Evolutionary conservation across 1,140 invertebrate genomes (phyloP), one percentile per base, ranked within the genome.

Genomic region (Ctenoplectra terminalis): DNA sequence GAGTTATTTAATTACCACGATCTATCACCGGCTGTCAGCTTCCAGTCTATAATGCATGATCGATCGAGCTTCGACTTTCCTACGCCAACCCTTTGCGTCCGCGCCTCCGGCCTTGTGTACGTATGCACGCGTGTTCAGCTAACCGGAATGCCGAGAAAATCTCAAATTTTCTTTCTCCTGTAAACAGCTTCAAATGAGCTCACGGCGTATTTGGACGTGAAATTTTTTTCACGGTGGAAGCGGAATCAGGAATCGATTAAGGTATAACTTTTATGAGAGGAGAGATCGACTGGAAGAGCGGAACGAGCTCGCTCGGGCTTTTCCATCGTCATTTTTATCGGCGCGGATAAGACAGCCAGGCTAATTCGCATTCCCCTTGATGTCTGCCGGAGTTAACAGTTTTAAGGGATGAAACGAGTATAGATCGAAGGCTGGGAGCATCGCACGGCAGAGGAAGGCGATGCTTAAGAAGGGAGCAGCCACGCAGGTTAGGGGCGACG

Each of bases 311-410:
- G 71, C 58, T 20, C 58, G n/a, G n/a, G n/a, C 69, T 80, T 86
- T 83, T 86, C 79, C 82, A 81, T 85, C 86, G 82, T 78, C 82
- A 91, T 86, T 83, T 85, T 89, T 90, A 90, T 90, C 90, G 90
- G 88, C 77, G 76, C 76, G 84, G 86, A 85, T 86, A 90, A 92
- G 88, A 89, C 87, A 86, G 85, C 76, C 82, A 81, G 84, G 90
- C 90, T 93, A 93, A 94, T 93, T 93, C 90, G 87, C 88, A 92
- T 93, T 93, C 91, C 90, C 92, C 92, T 93, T 92, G 89, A 93
- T 92, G 92, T 94, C 89, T 91, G 91, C 73, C 75, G 85, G 90
- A 91, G 92, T 92, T 93, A 93, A 93, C 92, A 90, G 92, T 93
- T 94, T 94, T 93, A 92, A 90, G 89, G 92, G 92, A 93, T 93